phyloP scores from a whole-genome alignment of 2,113 vertebrate genomes.

The Macheiramphus alcinus region DNA sequence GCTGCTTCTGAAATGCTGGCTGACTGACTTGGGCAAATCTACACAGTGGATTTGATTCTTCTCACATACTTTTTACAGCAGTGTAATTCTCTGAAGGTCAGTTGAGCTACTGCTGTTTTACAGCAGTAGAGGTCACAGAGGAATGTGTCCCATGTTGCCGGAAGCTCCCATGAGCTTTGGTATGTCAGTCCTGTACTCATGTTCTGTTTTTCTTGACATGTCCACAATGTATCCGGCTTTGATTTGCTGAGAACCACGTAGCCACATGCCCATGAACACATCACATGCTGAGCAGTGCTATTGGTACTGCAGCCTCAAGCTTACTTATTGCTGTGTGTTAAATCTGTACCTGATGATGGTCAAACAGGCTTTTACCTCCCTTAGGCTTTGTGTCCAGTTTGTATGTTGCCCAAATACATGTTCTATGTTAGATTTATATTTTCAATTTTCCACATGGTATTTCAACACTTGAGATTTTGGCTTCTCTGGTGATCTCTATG shows the following conservation, averaged over 20 bases:
- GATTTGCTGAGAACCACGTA: background rate
- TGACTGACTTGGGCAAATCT: background rate
- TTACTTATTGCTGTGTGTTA: background rate
- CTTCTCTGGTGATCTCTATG: background rate
- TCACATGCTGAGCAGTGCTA: background rate
- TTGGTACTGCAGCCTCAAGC: background rate
- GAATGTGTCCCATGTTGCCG: background rate
- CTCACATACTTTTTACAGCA: background rate
- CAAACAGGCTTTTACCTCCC: background rate
- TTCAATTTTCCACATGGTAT: background rate
- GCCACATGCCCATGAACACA: background rate
- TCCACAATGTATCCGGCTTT: background rate
- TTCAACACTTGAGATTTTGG: background rate
- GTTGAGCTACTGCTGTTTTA: background rate
- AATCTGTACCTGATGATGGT: background rate
- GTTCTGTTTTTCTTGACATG: background rate
- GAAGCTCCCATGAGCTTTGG: background rate
- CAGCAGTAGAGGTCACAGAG: background rate
- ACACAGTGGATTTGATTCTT: background rate
- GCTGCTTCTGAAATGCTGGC: constrained; percentile 6
- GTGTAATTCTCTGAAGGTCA: background rate
- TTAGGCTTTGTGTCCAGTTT: background rate
- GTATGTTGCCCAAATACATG: background rate
- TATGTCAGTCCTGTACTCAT: background rate
- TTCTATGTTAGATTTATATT: background rate